Evolutionary conservation across 1,140 invertebrate genomes (phyloP).

Genomic region (Sitophilus oryzae): DNA sequence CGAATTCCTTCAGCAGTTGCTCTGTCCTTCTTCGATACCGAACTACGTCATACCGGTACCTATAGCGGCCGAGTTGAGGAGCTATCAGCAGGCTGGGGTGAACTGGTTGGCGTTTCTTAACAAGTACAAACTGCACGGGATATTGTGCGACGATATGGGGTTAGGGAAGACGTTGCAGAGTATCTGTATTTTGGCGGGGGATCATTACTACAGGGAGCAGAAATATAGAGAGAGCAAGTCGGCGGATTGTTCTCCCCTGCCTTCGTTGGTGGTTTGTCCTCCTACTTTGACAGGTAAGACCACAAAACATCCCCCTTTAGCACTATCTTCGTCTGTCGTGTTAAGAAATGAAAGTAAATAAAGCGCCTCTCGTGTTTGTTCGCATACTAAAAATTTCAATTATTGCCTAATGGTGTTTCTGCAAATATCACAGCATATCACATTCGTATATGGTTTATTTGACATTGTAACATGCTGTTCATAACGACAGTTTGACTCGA

Average conservation of each 20-base stretch:
- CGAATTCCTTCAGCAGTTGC: constrained; percentile 82
- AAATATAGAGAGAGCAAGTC: constrained; percentile 44
- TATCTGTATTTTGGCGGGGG: constrained; percentile 88
- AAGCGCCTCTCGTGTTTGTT: too few relatives aligned
- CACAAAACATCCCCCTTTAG: too few relatives aligned
- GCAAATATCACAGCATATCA: too few relatives aligned
- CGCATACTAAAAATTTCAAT: too few relatives aligned
- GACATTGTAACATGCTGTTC: too few relatives aligned
- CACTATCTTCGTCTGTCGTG: too few relatives aligned
- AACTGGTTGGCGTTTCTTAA: constrained; percentile 97
- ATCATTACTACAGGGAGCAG: constrained; percentile 68
- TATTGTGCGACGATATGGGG: constrained; percentile 97
- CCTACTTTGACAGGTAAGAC: constrained; percentile 84
- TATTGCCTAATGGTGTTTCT: too few relatives aligned
- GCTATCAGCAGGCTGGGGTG: constrained; percentile 82
- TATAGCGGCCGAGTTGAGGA: constrained; percentile 75
- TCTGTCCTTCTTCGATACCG: constrained; percentile 79
- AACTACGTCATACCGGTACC: constrained; percentile 75
- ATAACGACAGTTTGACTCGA: too few relatives aligned
- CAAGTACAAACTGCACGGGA: constrained; percentile 92
- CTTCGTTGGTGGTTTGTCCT: constrained; percentile 94
- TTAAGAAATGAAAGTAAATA: too few relatives aligned
- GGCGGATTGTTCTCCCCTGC: constrained; percentile 53
- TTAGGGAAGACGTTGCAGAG: constrained; percentile 97
- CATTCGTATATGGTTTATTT: too few relatives aligned